Conservation (phyloP, 2,797 vertebrate species). For the Spinus pinus region DNA sequence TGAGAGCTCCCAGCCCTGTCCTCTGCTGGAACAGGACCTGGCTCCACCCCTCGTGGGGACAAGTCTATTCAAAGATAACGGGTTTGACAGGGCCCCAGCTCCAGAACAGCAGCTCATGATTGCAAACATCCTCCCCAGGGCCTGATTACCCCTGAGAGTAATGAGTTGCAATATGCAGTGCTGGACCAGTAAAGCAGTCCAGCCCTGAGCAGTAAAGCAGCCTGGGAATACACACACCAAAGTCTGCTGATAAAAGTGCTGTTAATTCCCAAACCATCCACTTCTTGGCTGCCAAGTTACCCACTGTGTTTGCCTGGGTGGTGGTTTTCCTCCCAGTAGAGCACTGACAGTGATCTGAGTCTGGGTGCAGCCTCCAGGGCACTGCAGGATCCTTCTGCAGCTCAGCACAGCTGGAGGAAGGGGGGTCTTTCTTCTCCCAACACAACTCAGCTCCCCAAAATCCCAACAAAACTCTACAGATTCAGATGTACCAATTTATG, state of each 20-base stretch:
- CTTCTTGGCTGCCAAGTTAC: neutral
- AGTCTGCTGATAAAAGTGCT: neutral
- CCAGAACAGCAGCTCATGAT: neutral
- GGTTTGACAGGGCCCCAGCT: neutral
- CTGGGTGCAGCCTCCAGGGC: neutral
- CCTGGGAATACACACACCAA: neutral
- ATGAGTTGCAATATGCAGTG: neutral
- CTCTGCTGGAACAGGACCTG: neutral
- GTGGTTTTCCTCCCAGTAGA: fast-evolving
- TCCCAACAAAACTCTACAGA: neutral
- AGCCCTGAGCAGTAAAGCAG: neutral
- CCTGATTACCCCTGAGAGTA: neutral
- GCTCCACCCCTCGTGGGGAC: fast-evolving
- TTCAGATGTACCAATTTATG: neutral
- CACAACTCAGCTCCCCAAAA: neutral
- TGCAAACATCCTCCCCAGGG: neutral
- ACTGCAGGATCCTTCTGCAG: neutral
- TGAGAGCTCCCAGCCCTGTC: fast-evolving
- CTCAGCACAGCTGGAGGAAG: neutral
- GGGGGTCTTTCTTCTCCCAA: neutral
- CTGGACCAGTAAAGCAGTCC: neutral
- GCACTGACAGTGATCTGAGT: neutral
- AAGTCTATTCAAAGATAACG: fast-evolving
- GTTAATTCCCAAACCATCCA: neutral
- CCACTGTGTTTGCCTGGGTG: neutral